Base-by-base conservation (phyloP, 2,797 vertebrate species). In the Ptychobarbus kaznakovi region DNA sequence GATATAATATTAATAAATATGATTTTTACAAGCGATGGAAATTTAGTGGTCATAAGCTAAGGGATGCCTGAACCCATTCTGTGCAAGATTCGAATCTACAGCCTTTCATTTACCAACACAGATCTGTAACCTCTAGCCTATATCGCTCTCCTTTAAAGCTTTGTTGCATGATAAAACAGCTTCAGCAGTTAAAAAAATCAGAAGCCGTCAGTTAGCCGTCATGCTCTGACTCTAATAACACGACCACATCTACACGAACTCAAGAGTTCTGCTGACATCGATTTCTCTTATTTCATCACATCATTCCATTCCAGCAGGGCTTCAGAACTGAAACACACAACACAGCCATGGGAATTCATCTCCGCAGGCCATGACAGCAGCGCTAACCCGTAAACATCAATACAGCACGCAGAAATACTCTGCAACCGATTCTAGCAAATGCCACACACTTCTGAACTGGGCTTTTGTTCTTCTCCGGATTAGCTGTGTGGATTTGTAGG, bases 321-420 rank as follows among this genome's bases (percentile, higher is more conserved):
- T 18, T 58, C 74, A 79, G 10, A 72, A 22, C 77, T 46, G 66
- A 80, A 85, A 79, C 58, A 53, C 83, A 61, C 65, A 61, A 79
- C 77, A 73, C 40, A 1, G 77, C 63, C 80, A 82, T 58, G 80
- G 73, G 51, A 77, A 51, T 78, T 70, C n/a, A 46, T 46, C 42
- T 40, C 38, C 20, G 16, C 42, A n/a, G 66, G 32, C 83, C 83
- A 85, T 85, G 83, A 85, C 83, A 72, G 25, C 66, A 32, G 20
- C 3, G 3, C 66, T 85, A 85, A 73, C 76, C 77, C 77, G 53
- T 85, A 74, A 85, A 85, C 58, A 80, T 85, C 83, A 85, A 84
- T 79, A 56, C 75, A 44, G 63, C 75, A 70, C 35, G n/a, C 44
- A 69, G 82, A 28, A 84, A 72, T 22, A 61, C 78, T 51, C 81